These are phyloP conservation scores for Temnothorax nylanderi DNA, from an alignment of 1,140 invertebrate species.

Conservation along the genomic window DNA sequence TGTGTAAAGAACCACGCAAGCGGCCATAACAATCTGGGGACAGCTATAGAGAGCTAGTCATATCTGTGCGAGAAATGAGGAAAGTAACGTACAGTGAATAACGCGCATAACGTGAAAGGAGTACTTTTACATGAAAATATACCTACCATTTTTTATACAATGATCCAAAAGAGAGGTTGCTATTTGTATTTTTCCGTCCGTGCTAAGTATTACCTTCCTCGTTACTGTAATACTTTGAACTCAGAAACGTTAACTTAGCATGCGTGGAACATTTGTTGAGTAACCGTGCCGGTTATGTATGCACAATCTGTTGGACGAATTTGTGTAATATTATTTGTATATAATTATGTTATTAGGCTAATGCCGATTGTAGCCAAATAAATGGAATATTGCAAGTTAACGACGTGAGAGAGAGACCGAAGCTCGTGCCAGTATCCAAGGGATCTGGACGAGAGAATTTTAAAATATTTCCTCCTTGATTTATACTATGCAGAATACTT, in stretches of 20 bases:
- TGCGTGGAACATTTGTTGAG: conserved; percentile 19
- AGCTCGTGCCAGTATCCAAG: background rate
- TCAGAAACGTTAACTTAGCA: conserved; percentile 17
- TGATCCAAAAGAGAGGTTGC: background rate
- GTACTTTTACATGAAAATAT: conserved; percentile 26
- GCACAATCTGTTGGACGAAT: conserved; percentile 29
- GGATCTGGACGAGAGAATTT: background rate
- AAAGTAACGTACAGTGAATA: conserved; percentile 39
- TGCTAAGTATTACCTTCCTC: conserved; percentile 30
- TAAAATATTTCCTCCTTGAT: background rate
- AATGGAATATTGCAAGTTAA: conserved; percentile 19
- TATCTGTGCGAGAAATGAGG: conserved; percentile 10
- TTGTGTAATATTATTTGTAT: conserved; percentile 55
- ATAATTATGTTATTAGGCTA: conserved; percentile 35
- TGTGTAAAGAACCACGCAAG: background rate
- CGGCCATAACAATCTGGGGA: conserved; percentile 35
- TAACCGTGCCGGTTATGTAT: conserved; percentile 9
- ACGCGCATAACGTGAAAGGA: conserved; percentile 26
- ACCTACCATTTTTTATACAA: conserved; percentile 35
- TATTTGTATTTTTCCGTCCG: conserved; percentile 33
- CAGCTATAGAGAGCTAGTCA: conserved; percentile 64
- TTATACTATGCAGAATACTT: background rate
- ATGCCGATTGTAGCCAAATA: conserved; percentile 19
- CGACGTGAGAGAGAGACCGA: background rate
- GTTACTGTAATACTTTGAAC: background rate